Conservation (phyloP, 2,113 vertebrate species). For the Butastur rufipennis region DNA sequence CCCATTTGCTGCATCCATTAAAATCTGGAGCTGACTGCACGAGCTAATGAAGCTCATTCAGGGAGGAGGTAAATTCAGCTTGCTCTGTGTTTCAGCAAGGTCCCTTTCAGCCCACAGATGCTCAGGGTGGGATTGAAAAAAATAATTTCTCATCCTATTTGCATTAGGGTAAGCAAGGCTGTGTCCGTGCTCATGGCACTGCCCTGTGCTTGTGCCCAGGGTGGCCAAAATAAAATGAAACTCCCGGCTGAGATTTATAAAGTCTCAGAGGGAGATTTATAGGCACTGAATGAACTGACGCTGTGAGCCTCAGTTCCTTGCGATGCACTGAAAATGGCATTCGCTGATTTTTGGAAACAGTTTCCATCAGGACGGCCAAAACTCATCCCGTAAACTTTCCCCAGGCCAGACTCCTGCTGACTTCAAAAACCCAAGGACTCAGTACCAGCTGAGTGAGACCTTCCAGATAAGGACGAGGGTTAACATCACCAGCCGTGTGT, state of each 20-base stretch:
- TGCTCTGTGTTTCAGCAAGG: neutral
- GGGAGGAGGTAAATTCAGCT: neutral
- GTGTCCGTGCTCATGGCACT: rapidly evolving
- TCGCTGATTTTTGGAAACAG: neutral
- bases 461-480: neutral
- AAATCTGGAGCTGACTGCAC: neutral
- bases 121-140: neutral
- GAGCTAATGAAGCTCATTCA: neutral
- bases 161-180: neutral
- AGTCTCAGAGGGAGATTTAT: neutral
- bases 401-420: neutral
- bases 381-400: neutral
- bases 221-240: neutral
- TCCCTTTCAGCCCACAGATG: neutral
- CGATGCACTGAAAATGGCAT: neutral
- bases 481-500: rapidly evolving
- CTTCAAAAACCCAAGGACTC: neutral
- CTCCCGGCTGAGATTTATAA: neutral
- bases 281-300: rapidly evolving
- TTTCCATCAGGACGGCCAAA: neutral
- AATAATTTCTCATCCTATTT: neutral
- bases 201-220: neutral
- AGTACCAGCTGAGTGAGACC: neutral
- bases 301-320: neutral
- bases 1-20: conserved; percentile 5